These are phyloP conservation scores for Drosophila demipolita DNA, from an alignment of 2,888 invertebrate genomes.

Conservation along the genomic window DNA sequence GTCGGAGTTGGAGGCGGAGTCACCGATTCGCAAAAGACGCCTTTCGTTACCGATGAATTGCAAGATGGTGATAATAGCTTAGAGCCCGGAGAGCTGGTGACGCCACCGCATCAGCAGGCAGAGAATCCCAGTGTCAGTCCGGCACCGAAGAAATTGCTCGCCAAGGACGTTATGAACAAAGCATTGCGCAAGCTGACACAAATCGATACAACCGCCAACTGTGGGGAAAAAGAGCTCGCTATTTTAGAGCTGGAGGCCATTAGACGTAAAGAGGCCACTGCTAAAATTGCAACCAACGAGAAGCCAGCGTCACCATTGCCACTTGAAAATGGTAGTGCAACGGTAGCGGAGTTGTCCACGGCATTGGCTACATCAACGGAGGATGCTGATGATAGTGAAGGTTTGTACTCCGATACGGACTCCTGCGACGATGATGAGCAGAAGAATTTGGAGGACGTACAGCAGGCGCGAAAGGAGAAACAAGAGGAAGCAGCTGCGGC, in stretches of 20 bases:
- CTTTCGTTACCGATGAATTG: slow-evolving; percentile 60
- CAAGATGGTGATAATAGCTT: slow-evolving; percentile 81
- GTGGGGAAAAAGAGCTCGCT: slow-evolving; percentile 69
- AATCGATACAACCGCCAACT: slow-evolving; percentile 43
- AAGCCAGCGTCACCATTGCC: not conserved
- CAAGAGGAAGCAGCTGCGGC: slow-evolving; percentile 70
- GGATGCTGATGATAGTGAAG: slow-evolving; percentile 67
- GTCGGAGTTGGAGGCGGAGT: not conserved
- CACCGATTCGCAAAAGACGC: slow-evolving; percentile 15
- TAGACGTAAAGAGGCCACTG: slow-evolving; percentile 63
- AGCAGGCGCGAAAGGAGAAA: slow-evolving; percentile 68
- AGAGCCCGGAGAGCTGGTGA: slow-evolving; percentile 83
- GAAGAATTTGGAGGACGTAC: slow-evolving; percentile 61
- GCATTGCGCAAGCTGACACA: slow-evolving; percentile 63
- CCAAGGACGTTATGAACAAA: slow-evolving; percentile 61
- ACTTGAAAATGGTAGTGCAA: slow-evolving; percentile 27
- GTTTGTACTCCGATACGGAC: slow-evolving; percentile 67
- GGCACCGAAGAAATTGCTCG: slow-evolving; percentile 47
- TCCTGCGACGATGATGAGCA: slow-evolving; percentile 65
- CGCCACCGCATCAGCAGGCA: slow-evolving; percentile 75
- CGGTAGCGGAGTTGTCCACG: not conserved
- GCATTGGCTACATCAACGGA: slow-evolving; percentile 2
- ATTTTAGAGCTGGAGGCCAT: slow-evolving; percentile 76
- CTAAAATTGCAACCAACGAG: slow-evolving; percentile 8
- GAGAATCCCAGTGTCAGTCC: slow-evolving; percentile 35